These are phyloP conservation scores for Rhopalosiphum nymphaeae DNA, from an alignment of 2,888 invertebrate species.

Conservation along the genomic window DNA sequence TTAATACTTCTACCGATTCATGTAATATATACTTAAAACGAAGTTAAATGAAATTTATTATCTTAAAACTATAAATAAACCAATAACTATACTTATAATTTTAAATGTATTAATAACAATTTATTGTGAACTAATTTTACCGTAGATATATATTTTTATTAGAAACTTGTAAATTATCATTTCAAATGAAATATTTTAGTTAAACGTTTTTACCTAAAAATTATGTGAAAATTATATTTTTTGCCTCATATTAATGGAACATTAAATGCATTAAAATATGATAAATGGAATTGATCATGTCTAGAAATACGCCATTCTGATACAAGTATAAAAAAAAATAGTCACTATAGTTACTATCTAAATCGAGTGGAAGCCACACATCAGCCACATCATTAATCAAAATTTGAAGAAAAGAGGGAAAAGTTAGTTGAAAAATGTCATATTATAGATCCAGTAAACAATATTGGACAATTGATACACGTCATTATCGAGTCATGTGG, in stretches of 20 bases:
- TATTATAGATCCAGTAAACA: background rate
- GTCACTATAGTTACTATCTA: constrained; percentile 10
- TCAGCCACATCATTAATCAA: constrained; percentile 24
- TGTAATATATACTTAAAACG: background rate
- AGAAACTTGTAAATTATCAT: background rate
- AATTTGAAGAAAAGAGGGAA: constrained; percentile 11
- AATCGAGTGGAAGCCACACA: constrained; percentile 34
- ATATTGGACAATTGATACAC: constrained; percentile 35
- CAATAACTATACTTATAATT: background rate
- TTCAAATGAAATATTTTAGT: background rate
- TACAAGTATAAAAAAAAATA: constrained; percentile 13
- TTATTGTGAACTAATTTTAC: background rate
- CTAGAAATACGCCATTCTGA: background rate
- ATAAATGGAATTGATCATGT: constrained; percentile 43
- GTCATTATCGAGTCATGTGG: background rate
- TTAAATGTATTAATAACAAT: background rate
- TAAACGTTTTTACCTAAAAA: background rate
- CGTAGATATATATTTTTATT: background rate
- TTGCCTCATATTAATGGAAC: background rate
- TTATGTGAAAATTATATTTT: background rate
- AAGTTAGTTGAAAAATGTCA: constrained; percentile 27
- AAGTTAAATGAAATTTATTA: background rate
- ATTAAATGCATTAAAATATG: background rate
- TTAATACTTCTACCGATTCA: background rate
- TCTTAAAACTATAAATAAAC: background rate